A percentile compares a stretch with the other conserved stretches of the same genome.
phyloP scores from a whole-genome alignment of 2,797 vertebrate species.

The Picus viridis region DNA sequence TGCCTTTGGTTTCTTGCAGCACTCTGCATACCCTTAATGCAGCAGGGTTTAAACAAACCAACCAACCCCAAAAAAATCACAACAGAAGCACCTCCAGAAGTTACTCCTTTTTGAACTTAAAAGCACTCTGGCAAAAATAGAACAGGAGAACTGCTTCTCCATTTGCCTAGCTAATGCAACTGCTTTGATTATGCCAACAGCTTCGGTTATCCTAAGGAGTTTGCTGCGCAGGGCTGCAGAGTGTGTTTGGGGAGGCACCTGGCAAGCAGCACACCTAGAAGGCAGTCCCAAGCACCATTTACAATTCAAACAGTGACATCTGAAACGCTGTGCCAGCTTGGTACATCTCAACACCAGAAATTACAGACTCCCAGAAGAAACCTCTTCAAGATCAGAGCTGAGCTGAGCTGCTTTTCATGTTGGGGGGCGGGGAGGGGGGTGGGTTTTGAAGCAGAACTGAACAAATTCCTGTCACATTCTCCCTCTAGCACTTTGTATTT shows the following conservation, averaged over 20 bases:
- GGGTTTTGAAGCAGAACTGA: background rate
- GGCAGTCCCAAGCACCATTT: background rate
- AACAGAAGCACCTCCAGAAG: background rate
- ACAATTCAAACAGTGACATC: conserved; percentile 20
- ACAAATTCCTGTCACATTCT: background rate
- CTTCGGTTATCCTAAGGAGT: conserved; percentile 21
- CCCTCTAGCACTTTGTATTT: background rate
- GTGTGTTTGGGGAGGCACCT: background rate
- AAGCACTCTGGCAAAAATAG: conserved; percentile 18
- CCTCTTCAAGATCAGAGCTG: conserved; percentile 1
- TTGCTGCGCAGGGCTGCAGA: background rate
- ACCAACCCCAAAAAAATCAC: too few species aligned
- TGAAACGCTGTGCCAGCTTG: background rate
- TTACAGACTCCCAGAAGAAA: background rate
- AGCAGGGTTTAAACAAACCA: background rate
- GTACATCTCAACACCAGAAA: conserved; percentile 1
- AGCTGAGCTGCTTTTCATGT: background rate
- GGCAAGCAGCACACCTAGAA: background rate
- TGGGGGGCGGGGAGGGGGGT: background rate
- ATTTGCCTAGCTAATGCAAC: background rate
- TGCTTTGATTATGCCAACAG: conserved; percentile 10
- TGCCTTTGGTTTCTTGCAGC: background rate
- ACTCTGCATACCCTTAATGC: background rate
- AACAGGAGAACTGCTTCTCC: conserved; percentile 9
- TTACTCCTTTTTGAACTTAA: conserved; percentile 20